These are phyloP conservation scores for Eurytoma californica DNA, from an alignment of 2,888 invertebrate genomes.

Conservation along the genomic window DNA sequence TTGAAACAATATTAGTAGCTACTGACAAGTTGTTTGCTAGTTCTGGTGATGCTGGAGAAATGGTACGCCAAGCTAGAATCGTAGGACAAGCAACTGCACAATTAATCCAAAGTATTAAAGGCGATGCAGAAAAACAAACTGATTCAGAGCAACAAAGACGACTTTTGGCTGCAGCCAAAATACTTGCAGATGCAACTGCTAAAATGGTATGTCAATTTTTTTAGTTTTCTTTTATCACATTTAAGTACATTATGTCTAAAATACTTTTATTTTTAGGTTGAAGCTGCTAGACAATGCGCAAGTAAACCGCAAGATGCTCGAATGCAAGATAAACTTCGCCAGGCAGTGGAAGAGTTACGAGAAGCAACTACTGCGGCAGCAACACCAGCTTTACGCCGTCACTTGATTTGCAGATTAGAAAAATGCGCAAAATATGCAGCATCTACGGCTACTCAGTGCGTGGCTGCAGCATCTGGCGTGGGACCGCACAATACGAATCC, in stretches of 20 bases:
- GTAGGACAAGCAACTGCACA: conserved; percentile 96
- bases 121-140: conserved; percentile 92
- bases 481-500: conserved; percentile 84
- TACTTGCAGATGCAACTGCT: conserved; percentile 96
- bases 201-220: conserved; percentile 81
- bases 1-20: conserved; percentile 92
- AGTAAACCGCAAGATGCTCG: conserved; percentile 87
- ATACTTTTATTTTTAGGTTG: conserved; percentile 76
- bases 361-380: conserved; percentile 93
- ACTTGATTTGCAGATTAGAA: conserved; percentile 77
- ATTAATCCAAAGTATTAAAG: conserved; percentile 94
- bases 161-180: conserved; percentile 94
- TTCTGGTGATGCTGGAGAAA: conserved; percentile 91
- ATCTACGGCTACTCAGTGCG: conserved; percentile 92
- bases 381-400: conserved; percentile 84
- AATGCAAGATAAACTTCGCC: conserved; percentile 88
- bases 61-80: conserved; percentile 94
- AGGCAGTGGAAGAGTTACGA: conserved; percentile 95
- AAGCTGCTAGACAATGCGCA: conserved; percentile 95
- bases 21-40: conserved; percentile 92
- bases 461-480: conserved; percentile 91
- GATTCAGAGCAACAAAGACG: conserved; percentile 93
- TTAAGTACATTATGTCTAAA: conserved; percentile 9
- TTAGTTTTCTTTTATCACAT: not conserved
- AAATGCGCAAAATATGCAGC: conserved; percentile 89